Conservation (phyloP, 1,140 invertebrate species). For the Rhizoglyphus robini region DNA sequence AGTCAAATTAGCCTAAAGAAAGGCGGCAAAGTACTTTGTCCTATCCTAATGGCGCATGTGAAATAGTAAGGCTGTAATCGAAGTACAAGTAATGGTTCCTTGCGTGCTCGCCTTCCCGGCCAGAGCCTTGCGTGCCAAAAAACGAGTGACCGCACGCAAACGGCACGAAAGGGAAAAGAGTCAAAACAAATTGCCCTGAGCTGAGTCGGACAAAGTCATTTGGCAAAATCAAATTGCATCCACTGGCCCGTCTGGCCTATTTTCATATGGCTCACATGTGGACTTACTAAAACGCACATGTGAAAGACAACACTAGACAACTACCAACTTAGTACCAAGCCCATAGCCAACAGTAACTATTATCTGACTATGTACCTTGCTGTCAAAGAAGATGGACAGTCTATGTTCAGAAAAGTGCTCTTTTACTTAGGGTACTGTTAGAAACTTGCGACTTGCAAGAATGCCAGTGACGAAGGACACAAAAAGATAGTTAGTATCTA, state of each 20-base stretch:
- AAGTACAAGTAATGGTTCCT: slow-evolving; percentile 3
- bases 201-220: not conserved
- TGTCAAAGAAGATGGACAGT: not conserved
- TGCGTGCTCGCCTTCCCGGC: not conserved
- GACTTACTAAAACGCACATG: not conserved
- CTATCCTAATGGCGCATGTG: not conserved
- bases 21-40: slow-evolving; percentile 7
- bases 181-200: not conserved
- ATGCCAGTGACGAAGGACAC: too few species aligned
- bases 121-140: slow-evolving; percentile 7
- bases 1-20: slow-evolving; percentile 6
- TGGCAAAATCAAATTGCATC: not conserved
- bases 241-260: not conserved
- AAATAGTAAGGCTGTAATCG: not conserved
- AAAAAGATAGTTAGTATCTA: too few species aligned
- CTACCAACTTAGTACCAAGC: too few species aligned
- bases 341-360: not conserved
- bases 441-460: too few species aligned
- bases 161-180: slow-evolving; percentile 2
- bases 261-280: slow-evolving; percentile 4
- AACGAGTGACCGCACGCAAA: not conserved
- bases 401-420: too few species aligned
- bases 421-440: too few species aligned
- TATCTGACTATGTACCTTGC: not conserved
- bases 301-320: not conserved